Evolutionary conservation across 2,113 vertebrate species (phyloP).

Genomic region (Campylomormyrus numenius): DNA sequence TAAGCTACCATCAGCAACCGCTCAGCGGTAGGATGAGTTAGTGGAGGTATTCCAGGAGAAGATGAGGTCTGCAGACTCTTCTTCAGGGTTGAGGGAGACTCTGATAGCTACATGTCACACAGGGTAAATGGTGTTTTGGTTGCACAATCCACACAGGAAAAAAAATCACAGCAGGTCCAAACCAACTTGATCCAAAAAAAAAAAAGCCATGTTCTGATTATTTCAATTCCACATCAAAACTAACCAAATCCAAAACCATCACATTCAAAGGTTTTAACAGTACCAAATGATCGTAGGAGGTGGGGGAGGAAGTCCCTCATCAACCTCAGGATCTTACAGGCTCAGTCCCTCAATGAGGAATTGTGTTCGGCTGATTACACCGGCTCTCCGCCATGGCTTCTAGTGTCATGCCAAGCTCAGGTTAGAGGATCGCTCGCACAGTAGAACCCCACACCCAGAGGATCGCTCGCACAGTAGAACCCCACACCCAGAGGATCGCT

Average conservation of each 20-base stretch:
- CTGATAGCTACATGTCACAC: neutral
- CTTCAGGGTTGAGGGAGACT: neutral
- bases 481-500: neutral
- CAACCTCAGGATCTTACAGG: neutral
- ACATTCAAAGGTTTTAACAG: neutral
- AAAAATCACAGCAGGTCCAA: neutral
- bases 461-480: no score
- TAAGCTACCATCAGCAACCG: neutral
- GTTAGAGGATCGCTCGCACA: neutral
- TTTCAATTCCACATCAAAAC: neutral
- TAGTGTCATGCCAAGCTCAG: neutral
- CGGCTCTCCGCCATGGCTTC: neutral
- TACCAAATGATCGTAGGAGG: neutral
- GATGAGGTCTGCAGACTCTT: neutral
- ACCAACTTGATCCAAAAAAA: neutral
- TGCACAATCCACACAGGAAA: neutral
- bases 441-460: neutral
- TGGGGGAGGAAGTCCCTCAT: neutral
- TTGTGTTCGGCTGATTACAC: neutral
- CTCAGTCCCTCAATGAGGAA: neutral
- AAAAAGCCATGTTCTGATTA: neutral
- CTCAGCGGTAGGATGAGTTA: neutral
- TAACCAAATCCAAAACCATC: neutral
- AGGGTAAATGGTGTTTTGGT: neutral
- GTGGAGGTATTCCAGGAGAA: neutral